Conservation (phyloP, 2,113 vertebrate species). For the Cyprinodon brontotheroides region DNA sequence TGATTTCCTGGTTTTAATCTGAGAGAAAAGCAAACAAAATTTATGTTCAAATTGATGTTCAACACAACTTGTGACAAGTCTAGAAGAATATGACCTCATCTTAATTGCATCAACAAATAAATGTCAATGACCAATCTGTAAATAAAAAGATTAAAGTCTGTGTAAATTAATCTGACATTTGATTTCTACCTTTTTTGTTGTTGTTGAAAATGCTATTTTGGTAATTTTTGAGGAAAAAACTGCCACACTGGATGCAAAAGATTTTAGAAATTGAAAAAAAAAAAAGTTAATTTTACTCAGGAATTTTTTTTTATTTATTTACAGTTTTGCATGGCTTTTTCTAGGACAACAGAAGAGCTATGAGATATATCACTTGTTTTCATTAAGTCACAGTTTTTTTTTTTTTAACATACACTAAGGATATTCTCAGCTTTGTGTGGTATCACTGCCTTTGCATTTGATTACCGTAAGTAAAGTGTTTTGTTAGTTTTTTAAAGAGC, state of each 20-base stretch:
- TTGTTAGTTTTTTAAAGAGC: background rate
- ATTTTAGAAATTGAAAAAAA: no score
- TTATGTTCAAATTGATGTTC: constrained; percentile 79
- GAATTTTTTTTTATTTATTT: no score
- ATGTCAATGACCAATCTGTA: constrained; percentile 89
- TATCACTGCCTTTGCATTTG: background rate
- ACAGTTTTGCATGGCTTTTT: constrained; percentile 5
- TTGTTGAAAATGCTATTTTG: background rate
- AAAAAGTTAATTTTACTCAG: no score
- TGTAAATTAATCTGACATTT: constrained; percentile 89
- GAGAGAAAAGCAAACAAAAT: constrained; percentile 66
- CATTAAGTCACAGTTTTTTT: constrained; percentile 24
- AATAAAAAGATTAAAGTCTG: constrained; percentile 99
- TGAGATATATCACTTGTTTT: background rate
- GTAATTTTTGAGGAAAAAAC: background rate
- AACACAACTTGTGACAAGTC: constrained; percentile 84
- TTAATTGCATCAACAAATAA: constrained; percentile 68
- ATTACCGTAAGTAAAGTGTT: background rate
- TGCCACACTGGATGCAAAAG: no score
- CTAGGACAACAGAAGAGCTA: no score
- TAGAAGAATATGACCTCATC: constrained; percentile 74
- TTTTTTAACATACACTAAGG: constrained; percentile 56
- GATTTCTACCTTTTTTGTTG: constrained; percentile 17
- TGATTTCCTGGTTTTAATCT: constrained; percentile 83
- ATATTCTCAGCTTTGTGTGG: background rate